These are phyloP conservation scores for Laothoe populi DNA, from an alignment of 2,888 invertebrate species.

Conservation along the genomic window DNA sequence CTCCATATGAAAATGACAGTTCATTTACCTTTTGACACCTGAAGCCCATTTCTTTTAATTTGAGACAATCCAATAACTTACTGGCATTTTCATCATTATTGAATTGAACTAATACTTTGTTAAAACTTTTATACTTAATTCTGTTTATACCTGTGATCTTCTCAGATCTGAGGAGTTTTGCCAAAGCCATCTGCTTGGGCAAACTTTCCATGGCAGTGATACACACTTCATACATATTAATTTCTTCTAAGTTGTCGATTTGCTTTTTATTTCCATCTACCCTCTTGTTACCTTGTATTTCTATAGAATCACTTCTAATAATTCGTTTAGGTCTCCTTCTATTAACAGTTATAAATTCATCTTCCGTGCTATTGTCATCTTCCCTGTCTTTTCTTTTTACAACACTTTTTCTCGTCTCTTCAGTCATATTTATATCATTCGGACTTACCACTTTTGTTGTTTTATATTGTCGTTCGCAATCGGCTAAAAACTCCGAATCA, in stretches of 20 bases:
- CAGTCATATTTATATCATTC: not conserved
- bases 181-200: constrained; percentile 38
- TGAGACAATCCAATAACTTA: constrained; percentile 32
- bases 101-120: constrained; percentile 35
- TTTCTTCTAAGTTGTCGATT: not conserved
- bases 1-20: constrained; percentile 31
- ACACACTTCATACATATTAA: constrained; percentile 29
- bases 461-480: not conserved
- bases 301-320: not conserved
- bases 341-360: constrained; percentile 19
- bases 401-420: not conserved
- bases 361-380: constrained; percentile 22
- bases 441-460: not conserved
- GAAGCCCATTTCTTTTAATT: constrained; percentile 29
- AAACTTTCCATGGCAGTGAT: constrained; percentile 28
- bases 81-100: constrained; percentile 29
- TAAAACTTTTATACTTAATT: constrained; percentile 36
- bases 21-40: constrained; percentile 31
- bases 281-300: not conserved
- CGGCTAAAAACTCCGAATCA: constrained; percentile 1
- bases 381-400: constrained; percentile 25
- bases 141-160: constrained; percentile 32
- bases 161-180: constrained; percentile 34
- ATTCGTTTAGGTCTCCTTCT: constrained; percentile 17
- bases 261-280: constrained; percentile 10